Conservation (phyloP, 2,888 invertebrate genomes). For the Zaprionus lineosus region DNA sequence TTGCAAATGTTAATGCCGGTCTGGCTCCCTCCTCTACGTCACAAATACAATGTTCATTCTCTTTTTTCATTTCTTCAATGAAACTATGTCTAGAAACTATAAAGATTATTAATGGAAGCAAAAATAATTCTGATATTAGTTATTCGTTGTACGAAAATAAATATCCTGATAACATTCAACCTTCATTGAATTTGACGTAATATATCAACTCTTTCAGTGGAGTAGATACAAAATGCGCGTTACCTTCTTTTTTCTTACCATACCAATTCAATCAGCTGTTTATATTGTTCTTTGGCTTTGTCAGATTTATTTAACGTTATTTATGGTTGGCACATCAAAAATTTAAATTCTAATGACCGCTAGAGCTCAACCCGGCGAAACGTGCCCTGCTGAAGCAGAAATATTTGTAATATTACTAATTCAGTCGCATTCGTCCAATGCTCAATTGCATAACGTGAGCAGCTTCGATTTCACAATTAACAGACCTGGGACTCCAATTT, state of each 20-base stretch:
- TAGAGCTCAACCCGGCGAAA: slow-evolving; percentile 16
- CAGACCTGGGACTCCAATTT: slow-evolving; percentile 4
- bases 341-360: slow-evolving; percentile 42
- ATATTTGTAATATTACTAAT: not conserved
- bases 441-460: slow-evolving; percentile 35
- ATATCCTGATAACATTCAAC: too few relatives aligned
- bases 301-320: slow-evolving; percentile 33
- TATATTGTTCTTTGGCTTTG: slow-evolving; percentile 13
- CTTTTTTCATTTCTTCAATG: too few relatives aligned
- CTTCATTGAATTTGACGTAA: slow-evolving; percentile 29
- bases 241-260: slow-evolving; percentile 17
- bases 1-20: too few relatives aligned
- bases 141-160: too few relatives aligned
- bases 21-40: too few relatives aligned
- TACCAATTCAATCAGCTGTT: slow-evolving; percentile 40
- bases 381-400: slow-evolving; percentile 2
- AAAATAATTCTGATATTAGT: too few relatives aligned
- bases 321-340: slow-evolving; percentile 40
- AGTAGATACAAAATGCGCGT: not conserved
- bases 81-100: too few relatives aligned
- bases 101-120: too few relatives aligned
- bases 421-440: not conserved
- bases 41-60: too few relatives aligned
- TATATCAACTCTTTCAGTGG: not conserved
- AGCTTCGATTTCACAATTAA: slow-evolving; percentile 12